Evolutionary conservation across 2,888 invertebrate genomes (phyloP).

Genomic region (Pinctada fucata): DNA sequence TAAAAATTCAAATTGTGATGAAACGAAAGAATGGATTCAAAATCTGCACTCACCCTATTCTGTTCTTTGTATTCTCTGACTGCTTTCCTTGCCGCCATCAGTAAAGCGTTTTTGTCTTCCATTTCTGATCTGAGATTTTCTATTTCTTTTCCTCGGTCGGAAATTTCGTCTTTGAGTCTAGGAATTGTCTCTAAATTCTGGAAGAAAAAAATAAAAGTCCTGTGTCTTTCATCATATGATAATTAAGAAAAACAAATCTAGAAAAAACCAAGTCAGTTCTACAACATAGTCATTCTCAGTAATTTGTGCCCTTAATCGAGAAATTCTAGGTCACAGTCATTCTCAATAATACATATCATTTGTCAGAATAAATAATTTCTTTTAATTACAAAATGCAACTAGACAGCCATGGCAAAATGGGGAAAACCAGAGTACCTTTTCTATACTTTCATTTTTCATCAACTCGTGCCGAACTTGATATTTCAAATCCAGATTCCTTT

Average conservation of each 20-base stretch:
- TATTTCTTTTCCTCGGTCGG: constrained; percentile 55
- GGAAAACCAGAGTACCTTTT: constrained; percentile 52
- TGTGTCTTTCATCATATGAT: neutral
- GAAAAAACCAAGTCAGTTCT: neutral
- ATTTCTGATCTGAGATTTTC: constrained; percentile 54
- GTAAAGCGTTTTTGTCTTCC: constrained; percentile 58
- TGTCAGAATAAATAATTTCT: too few species aligned
- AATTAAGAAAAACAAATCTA: neutral
- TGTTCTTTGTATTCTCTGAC: constrained; percentile 64
- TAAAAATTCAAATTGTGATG: too few species aligned
- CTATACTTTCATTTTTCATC: constrained; percentile 68
- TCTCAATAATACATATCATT: too few species aligned
- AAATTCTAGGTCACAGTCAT: neutral
- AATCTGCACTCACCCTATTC: constrained; percentile 52
- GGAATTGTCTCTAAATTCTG: constrained; percentile 68
- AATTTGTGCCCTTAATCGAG: neutral
- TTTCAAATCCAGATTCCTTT: constrained; percentile 65
- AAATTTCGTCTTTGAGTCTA: constrained; percentile 58
- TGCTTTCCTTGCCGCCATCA: constrained; percentile 61
- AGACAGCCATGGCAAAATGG: too few species aligned
- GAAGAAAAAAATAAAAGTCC: neutral
- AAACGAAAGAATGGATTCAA: too few species aligned
- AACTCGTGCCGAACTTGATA: constrained; percentile 67
- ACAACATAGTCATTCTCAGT: too few species aligned
- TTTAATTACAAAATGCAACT: too few species aligned